Percentiles rank a stretch among this genome's conserved stretches.
phyloP scores from a whole-genome alignment of 2,113 vertebrate species.

The Phaethornis superciliosus region DNA sequence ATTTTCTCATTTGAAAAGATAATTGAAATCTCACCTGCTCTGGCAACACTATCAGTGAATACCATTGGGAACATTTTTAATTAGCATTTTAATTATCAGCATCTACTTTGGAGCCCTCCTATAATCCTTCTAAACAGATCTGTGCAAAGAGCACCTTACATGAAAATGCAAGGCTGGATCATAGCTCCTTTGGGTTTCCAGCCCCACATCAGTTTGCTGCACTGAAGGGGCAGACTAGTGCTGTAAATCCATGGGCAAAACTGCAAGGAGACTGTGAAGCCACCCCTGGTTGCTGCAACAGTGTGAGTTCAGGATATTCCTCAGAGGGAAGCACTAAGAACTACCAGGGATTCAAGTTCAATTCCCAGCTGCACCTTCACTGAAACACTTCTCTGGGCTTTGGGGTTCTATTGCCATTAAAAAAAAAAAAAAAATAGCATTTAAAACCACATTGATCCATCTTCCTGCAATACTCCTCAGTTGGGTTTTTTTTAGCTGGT shows the following conservation, averaged over 20 bases:
- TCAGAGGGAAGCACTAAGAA: neutral
- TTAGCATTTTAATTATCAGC: conserved; percentile 30
- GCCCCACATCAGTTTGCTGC: neutral
- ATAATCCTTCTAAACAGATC: neutral
- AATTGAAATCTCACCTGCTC: conserved; percentile 19
- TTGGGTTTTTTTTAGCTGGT: rapidly evolving
- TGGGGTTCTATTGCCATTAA: neutral
- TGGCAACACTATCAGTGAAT: neutral
- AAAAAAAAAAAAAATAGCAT: neutral
- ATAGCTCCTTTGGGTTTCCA: neutral
- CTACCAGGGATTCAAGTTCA: neutral
- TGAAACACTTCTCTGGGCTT: neutral
- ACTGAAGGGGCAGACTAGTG: neutral
- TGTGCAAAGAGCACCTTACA: neutral
- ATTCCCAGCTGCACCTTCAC: neutral
- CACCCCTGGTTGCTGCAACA: neutral
- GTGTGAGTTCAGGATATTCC: neutral
- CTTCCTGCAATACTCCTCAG: neutral
- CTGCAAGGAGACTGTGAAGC: neutral
- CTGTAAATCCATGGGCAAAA: neutral
- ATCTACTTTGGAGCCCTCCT: neutral
- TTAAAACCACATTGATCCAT: neutral
- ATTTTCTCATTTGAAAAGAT: neutral
- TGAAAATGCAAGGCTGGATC: neutral
- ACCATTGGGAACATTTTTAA: neutral